phyloP scores from a whole-genome alignment of 92 coral and sea anemone genomes.

The Micromussa lordhowensis region DNA sequence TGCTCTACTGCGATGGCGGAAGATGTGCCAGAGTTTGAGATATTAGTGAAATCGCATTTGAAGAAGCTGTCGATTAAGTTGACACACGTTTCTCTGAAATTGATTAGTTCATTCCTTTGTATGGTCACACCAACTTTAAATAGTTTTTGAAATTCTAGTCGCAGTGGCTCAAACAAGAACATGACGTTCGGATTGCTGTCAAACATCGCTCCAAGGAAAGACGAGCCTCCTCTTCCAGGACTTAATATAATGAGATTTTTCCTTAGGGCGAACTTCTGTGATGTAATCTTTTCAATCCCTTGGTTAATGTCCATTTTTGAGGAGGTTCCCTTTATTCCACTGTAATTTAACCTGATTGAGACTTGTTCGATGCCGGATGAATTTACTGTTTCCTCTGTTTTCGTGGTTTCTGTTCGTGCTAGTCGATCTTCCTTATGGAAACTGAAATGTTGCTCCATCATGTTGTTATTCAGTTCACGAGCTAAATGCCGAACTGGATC shows the following conservation, averaged over 20 bases:
- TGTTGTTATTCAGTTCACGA: too few relatives aligned
- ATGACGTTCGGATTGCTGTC: slow-evolving; percentile 46
- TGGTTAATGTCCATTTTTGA: background rate
- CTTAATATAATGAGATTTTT: slow-evolving; percentile 45
- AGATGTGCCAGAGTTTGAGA: background rate
- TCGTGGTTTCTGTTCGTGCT: too few relatives aligned
- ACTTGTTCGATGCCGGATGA: background rate
- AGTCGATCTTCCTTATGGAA: too few relatives aligned
- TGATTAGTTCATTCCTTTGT: background rate
- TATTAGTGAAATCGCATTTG: slow-evolving; percentile 47
- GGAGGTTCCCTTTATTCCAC: too few relatives aligned
- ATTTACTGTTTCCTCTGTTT: too few relatives aligned
- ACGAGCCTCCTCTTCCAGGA: slow-evolving; percentile 64
- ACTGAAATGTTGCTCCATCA: too few relatives aligned
- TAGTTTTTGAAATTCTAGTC: background rate
- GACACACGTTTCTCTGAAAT: background rate
- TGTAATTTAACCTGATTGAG: too few relatives aligned
- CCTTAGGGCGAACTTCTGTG: background rate
- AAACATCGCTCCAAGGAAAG: slow-evolving; percentile 63
- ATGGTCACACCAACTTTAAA: background rate
- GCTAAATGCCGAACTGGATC: too few relatives aligned
- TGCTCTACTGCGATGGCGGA: background rate
- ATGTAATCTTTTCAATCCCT: background rate
- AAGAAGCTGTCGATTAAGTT: too few relatives aligned
- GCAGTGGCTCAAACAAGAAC: slow-evolving; percentile 59